A percentile compares a stretch with the other conserved stretches of the same genome.
These are phyloP conservation scores for Noctua comes DNA, from an alignment of 2,888 invertebrate species.

Conservation along the genomic window DNA sequence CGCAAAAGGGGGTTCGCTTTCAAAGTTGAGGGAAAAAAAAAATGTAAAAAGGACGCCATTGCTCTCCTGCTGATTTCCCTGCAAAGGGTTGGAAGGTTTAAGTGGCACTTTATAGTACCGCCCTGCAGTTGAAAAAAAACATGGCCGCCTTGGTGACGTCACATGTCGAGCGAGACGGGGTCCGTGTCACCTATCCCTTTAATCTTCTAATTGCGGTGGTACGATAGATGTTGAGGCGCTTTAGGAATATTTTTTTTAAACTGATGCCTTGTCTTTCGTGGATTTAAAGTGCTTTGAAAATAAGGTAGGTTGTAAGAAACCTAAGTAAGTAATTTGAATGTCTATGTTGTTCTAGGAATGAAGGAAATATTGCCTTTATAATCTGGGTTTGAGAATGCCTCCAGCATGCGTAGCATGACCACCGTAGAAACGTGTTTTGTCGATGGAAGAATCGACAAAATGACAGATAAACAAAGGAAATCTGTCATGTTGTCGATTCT, in stretches of 20 bases:
- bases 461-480: no score
- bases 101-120: slow-evolving; percentile 87
- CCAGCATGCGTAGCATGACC: no score
- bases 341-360: not conserved
- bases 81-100: slow-evolving; percentile 85
- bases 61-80: slow-evolving; percentile 87
- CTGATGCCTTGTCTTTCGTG: slow-evolving; percentile 15
- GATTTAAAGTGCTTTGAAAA: slow-evolving; percentile 9
- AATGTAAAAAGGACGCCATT: slow-evolving; percentile 74
- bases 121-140: slow-evolving; percentile 82
- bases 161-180: slow-evolving; percentile 65
- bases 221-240: slow-evolving; percentile 21
- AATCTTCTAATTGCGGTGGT: slow-evolving; percentile 82
- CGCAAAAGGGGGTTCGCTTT: slow-evolving; percentile 84
- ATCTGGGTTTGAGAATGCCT: not conserved
- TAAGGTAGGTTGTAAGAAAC: not conserved
- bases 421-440: no score
- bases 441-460: no score
- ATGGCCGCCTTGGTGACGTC: slow-evolving; percentile 73
- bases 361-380: not conserved
- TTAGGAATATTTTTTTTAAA: slow-evolving; percentile 20
- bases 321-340: not conserved
- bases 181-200: slow-evolving; percentile 78
- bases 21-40: slow-evolving; percentile 84
- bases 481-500: no score